Conservation (phyloP, 2,888 invertebrate species). For the Gerris lacustris region DNA sequence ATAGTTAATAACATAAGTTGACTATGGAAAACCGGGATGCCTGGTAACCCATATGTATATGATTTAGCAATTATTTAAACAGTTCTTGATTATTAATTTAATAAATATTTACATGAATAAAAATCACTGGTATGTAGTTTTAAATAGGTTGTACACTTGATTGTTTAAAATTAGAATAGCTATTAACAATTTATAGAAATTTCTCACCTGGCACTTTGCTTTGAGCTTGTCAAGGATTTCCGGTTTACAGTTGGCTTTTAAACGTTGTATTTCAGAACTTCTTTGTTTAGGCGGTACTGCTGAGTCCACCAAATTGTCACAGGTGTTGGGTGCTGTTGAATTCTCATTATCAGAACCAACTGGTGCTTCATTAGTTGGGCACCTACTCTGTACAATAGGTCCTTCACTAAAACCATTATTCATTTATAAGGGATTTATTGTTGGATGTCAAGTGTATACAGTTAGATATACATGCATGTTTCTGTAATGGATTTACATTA, state of each 20-base stretch:
- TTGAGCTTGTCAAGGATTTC: slow-evolving; percentile 62
- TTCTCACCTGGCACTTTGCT: slow-evolving; percentile 49
- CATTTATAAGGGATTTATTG: too few species aligned
- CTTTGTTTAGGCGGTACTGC: slow-evolving; percentile 55
- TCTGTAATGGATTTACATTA: too few species aligned
- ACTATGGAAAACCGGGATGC: neutral
- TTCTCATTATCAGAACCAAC: slow-evolving; percentile 37
- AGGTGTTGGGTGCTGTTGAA: slow-evolving; percentile 42
- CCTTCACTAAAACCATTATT: neutral
- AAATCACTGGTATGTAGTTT: too few species aligned
- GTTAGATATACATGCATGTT: too few species aligned
- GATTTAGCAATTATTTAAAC: too few species aligned
- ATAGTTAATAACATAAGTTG: neutral
- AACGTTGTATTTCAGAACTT: slow-evolving; percentile 55
- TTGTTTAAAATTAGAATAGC: too few species aligned
- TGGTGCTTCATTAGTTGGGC: slow-evolving; percentile 29
- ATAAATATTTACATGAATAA: too few species aligned
- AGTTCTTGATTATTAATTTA: too few species aligned
- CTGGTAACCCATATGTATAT: too few species aligned
- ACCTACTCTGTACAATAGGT: slow-evolving; percentile 18
- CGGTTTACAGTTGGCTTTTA: slow-evolving; percentile 66
- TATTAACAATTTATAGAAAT: too few species aligned
- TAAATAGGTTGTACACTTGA: too few species aligned
- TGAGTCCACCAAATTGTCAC: slow-evolving; percentile 49
- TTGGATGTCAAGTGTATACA: too few species aligned